Conservation (phyloP, 2,888 invertebrate genomes). For the Mystacides longicornis region DNA sequence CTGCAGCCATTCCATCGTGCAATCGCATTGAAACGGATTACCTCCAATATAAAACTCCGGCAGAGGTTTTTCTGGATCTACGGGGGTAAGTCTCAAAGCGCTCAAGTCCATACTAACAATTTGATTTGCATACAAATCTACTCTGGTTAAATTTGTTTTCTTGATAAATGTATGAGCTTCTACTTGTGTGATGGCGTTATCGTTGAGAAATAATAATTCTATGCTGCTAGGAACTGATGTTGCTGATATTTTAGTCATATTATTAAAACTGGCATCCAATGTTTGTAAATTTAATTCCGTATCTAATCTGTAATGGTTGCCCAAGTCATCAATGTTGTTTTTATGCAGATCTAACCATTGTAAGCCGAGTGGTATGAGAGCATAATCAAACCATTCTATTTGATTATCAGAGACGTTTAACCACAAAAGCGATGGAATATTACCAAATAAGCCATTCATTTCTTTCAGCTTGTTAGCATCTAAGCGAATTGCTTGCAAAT, state of each 20-base stretch:
- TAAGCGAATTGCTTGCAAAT: slow-evolving; percentile 77
- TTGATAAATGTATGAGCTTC: slow-evolving; percentile 85
- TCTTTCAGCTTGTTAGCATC: slow-evolving; percentile 79
- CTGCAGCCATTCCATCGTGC: slow-evolving; percentile 93
- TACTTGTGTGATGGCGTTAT: slow-evolving; percentile 78
- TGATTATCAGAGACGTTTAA: slow-evolving; percentile 87
- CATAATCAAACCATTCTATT: slow-evolving; percentile 82
- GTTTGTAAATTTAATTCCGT: slow-evolving; percentile 71
- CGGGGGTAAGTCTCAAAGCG: slow-evolving; percentile 74
- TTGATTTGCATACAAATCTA: slow-evolving; percentile 88
- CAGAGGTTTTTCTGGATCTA: slow-evolving; percentile 64
- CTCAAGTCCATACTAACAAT: slow-evolving; percentile 85
- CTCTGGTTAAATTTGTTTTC: slow-evolving; percentile 81
- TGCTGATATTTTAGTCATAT: slow-evolving; percentile 67
- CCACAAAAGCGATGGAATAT: slow-evolving; percentile 78
- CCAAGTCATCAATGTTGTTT: slow-evolving; percentile 72
- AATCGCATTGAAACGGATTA: slow-evolving; percentile 91
- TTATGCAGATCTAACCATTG: slow-evolving; percentile 88
- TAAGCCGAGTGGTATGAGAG: slow-evolving; percentile 70
- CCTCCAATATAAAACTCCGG: slow-evolving; percentile 91
- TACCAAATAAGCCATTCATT: slow-evolving; percentile 75
- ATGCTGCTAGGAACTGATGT: slow-evolving; percentile 76
- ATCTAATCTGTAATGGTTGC: slow-evolving; percentile 65
- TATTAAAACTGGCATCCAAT: slow-evolving; percentile 86
- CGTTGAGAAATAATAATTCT: slow-evolving; percentile 79